Conservation (phyloP, 2,888 invertebrate genomes). For the Carpatolechia fugitivella region DNA sequence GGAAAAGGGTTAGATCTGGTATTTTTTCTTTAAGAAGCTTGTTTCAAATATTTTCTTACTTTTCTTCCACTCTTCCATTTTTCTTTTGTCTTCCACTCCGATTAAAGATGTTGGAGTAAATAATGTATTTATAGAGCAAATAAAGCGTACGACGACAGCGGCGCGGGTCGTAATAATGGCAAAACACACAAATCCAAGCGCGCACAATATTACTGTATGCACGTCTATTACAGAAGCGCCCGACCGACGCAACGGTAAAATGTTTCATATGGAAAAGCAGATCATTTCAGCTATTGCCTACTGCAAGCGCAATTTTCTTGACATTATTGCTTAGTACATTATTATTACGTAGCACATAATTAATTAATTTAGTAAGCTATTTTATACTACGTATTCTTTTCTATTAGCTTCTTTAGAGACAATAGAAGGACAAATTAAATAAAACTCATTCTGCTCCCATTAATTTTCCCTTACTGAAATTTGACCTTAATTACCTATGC, state of each 20-base stretch:
- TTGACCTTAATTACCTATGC: background rate
- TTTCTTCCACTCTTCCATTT: conserved; percentile 1
- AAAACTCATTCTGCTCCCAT: too few species aligned
- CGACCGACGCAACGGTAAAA: conserved; percentile 13
- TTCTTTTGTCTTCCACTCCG: too few species aligned
- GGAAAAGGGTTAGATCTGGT: background rate
- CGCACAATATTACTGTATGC: background rate
- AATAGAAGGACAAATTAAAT: too few species aligned
- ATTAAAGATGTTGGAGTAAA: background rate
- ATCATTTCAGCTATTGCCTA: background rate
- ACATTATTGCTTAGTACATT: background rate
- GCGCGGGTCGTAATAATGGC: conserved; percentile 13
- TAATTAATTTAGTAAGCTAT: background rate
- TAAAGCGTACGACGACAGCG: background rate
- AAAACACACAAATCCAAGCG: conserved; percentile 3
- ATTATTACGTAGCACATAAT: background rate
- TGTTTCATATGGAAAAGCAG: conserved; percentile 18
- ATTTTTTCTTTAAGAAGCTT: background rate
- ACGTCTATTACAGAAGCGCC: background rate
- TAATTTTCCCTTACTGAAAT: too few species aligned
- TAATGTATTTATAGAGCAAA: conserved; percentile 1
- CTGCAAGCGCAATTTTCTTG: background rate
- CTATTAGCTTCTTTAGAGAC: too few species aligned
- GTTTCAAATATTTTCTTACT: conserved; percentile 7
- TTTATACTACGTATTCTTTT: background rate